Evolutionary conservation across 2,888 invertebrate species (phyloP).

Genomic region (Panopea generosa): DNA sequence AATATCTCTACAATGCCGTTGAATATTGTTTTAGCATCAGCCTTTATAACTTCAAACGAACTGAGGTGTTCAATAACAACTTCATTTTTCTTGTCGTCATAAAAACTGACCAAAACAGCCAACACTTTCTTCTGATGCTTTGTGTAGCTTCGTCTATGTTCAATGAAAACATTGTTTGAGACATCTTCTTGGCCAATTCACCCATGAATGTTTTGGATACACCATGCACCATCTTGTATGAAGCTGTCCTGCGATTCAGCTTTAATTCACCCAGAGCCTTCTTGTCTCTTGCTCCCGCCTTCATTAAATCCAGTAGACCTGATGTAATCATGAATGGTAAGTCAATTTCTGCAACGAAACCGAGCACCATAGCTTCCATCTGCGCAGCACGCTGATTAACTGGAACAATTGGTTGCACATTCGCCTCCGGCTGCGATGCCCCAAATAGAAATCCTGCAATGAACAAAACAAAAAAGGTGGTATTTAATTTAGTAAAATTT

Average conservation of each 20-base stretch:
- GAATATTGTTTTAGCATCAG: conserved; percentile 38
- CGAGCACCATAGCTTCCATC: conserved; percentile 24
- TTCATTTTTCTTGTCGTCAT: background rate
- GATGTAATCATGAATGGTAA: conserved; percentile 14
- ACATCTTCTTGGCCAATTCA: conserved; percentile 11
- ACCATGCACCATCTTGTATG: conserved; percentile 44
- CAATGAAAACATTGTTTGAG: conserved; percentile 22
- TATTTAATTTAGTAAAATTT: too few relatives aligned
- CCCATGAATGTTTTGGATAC: conserved; percentile 26
- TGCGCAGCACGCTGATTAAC: conserved; percentile 14
- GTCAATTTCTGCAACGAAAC: conserved; percentile 10
- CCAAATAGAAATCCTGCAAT: too few relatives aligned
- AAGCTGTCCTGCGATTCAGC: conserved; percentile 37
- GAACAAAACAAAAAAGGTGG: too few relatives aligned
- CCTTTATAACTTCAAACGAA: conserved; percentile 40
- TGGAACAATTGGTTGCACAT: too few relatives aligned
- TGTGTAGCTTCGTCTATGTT: conserved; percentile 47
- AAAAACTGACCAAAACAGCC: too few relatives aligned
- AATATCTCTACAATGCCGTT: conserved; percentile 38
- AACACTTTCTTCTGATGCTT: conserved; percentile 23
- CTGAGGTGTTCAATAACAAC: conserved; percentile 52
- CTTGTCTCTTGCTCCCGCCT: background rate
- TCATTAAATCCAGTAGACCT: background rate
- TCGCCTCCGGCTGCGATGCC: too few relatives aligned
- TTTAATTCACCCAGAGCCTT: conserved; percentile 22